phyloP scores from a whole-genome alignment of 1,140 invertebrate genomes.

The Teleopsis dalmanni region DNA sequence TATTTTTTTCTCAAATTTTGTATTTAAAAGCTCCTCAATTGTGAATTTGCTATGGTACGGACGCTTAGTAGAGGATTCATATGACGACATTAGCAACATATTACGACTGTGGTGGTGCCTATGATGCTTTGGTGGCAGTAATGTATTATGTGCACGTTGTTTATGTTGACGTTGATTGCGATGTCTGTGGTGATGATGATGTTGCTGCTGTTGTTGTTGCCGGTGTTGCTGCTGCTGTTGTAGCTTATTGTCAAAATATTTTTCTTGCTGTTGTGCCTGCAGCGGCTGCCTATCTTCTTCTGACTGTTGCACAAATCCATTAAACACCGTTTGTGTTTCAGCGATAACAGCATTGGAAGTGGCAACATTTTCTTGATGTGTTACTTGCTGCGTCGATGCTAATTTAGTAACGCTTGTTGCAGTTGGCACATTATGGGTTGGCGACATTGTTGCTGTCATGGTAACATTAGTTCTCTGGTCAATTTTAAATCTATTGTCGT shows the following conservation, averaged over 20 bases:
- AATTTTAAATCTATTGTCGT: slow-evolving; percentile 14
- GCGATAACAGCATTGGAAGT: too few relatives aligned
- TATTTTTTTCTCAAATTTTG: slow-evolving; percentile 56
- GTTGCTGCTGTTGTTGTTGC: neutral
- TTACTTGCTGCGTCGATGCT: neutral
- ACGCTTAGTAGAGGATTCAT: slow-evolving; percentile 2
- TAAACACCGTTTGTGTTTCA: neutral
- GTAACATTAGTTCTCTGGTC: neutral
- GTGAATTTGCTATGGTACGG: slow-evolving; percentile 51
- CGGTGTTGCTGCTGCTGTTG: neutral
- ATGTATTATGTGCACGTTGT: neutral
- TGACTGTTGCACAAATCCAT: neutral
- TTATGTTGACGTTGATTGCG: slow-evolving; percentile 7
- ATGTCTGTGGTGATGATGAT: neutral
- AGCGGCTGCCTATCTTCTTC: neutral
- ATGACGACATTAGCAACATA: neutral
- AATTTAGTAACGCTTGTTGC: neutral
- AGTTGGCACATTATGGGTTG: neutral
- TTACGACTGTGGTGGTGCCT: neutral
- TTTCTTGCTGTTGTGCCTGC: neutral
- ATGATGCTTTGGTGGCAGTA: slow-evolving; percentile 12
- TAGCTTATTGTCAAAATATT: neutral
- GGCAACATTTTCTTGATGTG: too few relatives aligned
- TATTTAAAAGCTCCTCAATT: slow-evolving; percentile 59
- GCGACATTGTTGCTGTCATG: neutral